A percentile compares a stretch with the other conserved stretches of the same genome.
These are phyloP conservation scores for Halichoeres trimaculatus DNA, from an alignment of 2,113 vertebrate species.

Conservation along the genomic window DNA sequence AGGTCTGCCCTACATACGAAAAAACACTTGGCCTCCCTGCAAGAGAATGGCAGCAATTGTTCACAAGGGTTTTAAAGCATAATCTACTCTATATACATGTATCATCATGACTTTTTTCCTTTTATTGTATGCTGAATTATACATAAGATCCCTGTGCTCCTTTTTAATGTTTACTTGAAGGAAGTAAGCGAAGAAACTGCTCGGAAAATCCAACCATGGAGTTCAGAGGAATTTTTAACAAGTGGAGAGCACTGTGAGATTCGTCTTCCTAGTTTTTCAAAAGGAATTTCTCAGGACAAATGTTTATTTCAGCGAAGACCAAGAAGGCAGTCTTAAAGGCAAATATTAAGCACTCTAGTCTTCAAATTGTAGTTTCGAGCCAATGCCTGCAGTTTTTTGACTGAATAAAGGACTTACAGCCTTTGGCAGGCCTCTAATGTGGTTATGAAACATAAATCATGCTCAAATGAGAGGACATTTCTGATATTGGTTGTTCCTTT, in stretches of 20 bases:
- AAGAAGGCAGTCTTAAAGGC: slow-evolving; percentile 26
- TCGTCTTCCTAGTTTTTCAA: slow-evolving; percentile 34
- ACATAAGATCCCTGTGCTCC: slow-evolving; percentile 14
- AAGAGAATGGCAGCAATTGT: slow-evolving; percentile 41
- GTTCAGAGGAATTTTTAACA: slow-evolving; percentile 70
- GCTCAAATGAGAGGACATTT: slow-evolving; percentile 72
- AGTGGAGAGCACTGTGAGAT: slow-evolving; percentile 33
- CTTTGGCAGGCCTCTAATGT: slow-evolving; percentile 60
- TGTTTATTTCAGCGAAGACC: slow-evolving; percentile 55
- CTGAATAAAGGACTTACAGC: slow-evolving; percentile 29
- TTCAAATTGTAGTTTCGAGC: slow-evolving; percentile 28
- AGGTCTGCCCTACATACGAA: slow-evolving; percentile 59
- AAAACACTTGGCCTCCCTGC: slow-evolving; percentile 22
- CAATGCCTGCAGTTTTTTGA: slow-evolving; percentile 12
- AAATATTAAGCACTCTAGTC: slow-evolving; percentile 27
- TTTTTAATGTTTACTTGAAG: slow-evolving; percentile 51
- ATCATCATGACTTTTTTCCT: slow-evolving; percentile 24
- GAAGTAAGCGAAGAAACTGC: slow-evolving; percentile 49
- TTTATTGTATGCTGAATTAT: slow-evolving; percentile 54
- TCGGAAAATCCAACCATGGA: slow-evolving; percentile 27
- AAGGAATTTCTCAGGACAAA: slow-evolving; percentile 50
- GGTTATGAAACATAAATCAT: slow-evolving; percentile 68
- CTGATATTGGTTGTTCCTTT: slow-evolving; percentile 74
- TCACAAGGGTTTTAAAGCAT: slow-evolving; percentile 51
- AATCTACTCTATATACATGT: slow-evolving; percentile 4